Evolutionary conservation across 2,888 invertebrate species (phyloP).

Genomic region (Sinelater perroti): DNA sequence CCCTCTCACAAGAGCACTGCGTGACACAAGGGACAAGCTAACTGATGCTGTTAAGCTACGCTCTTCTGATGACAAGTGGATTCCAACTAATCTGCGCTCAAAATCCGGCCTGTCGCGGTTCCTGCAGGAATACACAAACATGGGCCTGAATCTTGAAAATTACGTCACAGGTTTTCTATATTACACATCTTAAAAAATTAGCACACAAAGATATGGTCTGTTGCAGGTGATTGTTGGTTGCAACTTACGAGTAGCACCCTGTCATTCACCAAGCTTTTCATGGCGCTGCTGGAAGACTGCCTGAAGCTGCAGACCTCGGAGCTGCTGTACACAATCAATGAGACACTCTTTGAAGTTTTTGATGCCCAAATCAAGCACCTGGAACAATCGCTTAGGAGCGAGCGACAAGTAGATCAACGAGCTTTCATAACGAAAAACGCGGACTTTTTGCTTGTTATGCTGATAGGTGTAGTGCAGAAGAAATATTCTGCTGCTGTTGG

Average conservation of each 20-base stretch:
- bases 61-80: constrained; percentile 85
- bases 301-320: constrained; percentile 79
- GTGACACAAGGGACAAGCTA: constrained; percentile 82
- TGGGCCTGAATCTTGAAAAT: constrained; percentile 73
- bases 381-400: constrained; percentile 65
- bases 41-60: constrained; percentile 82
- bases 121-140: constrained; percentile 73
- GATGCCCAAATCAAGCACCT: constrained; percentile 76
- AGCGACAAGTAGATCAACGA: constrained; percentile 61
- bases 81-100: constrained; percentile 80
- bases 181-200: no score
- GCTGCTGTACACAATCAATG: constrained; percentile 76
- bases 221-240: constrained; percentile 72
- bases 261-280: constrained; percentile 79
- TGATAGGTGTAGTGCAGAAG: constrained; percentile 71
- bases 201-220: no score
- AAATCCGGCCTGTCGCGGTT: constrained; percentile 75
- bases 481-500: constrained; percentile 69
- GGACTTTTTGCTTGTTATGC: constrained; percentile 73
- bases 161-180: constrained; percentile 71
- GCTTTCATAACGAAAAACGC: constrained; percentile 72
- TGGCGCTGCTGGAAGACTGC: constrained; percentile 79
- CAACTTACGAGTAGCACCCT: constrained; percentile 82
- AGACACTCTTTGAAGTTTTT: constrained; percentile 77
- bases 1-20: constrained; percentile 78